A percentile compares a stretch with the other conserved stretches of the same genome.
Evolutionary conservation across 2,888 invertebrate genomes (phyloP).

Genomic region (Dichetophora obliterata): DNA sequence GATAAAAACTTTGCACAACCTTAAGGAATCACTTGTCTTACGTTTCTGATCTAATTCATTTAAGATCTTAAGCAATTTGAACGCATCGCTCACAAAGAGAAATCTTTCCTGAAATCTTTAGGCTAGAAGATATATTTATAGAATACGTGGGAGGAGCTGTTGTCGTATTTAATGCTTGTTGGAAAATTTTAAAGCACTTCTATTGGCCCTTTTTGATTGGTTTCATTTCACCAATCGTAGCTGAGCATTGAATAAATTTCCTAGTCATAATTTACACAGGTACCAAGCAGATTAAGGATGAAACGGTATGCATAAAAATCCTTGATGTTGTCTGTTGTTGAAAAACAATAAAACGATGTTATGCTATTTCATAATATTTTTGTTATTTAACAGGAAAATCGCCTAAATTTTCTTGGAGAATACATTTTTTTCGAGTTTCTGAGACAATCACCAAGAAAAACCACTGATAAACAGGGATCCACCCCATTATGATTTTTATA

Average conservation of each 20-base stretch:
- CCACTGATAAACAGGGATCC: no score
- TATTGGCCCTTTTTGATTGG: slow-evolving; percentile 30
- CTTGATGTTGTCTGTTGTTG: no score
- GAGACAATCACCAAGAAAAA: no score
- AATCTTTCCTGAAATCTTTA: slow-evolving; percentile 38
- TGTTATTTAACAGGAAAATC: no score
- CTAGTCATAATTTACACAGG: no score
- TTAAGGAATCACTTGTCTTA: slow-evolving; percentile 46
- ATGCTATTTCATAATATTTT: no score
- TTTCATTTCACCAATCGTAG: not conserved
- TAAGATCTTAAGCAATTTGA: slow-evolving; percentile 48
- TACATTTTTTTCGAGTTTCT: no score
- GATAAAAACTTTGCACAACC: slow-evolving; percentile 1
- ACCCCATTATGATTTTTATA: no score
- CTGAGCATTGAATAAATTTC: not conserved
- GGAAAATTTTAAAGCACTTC: slow-evolving; percentile 21
- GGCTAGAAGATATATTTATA: slow-evolving; percentile 64
- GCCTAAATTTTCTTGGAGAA: no score
- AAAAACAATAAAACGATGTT: no score
- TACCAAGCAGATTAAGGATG: no score
- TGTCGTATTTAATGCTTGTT: slow-evolving; percentile 45
- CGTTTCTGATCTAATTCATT: slow-evolving; percentile 51
- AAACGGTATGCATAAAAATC: no score
- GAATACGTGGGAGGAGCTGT: slow-evolving; percentile 61
- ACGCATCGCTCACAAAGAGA: slow-evolving; percentile 14